A percentile compares a stretch with the other conserved stretches of the same genome.
Evolutionary conservation across 1,140 invertebrate genomes (phyloP).

Genomic region (Cherax destructor): DNA sequence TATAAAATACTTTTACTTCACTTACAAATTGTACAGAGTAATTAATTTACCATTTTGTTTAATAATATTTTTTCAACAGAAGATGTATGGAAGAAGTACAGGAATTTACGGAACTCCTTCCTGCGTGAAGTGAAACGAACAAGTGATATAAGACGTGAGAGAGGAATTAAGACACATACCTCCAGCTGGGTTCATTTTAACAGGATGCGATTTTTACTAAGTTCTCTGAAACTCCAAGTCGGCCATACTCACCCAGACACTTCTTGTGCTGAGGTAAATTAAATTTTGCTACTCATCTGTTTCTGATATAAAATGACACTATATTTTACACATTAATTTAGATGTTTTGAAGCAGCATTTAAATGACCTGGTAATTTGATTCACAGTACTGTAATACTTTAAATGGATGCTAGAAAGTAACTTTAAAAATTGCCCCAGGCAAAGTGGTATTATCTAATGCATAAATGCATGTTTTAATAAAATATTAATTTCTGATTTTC

Average conservation of each 20-base stretch:
- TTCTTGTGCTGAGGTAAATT: neutral
- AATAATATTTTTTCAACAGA: neutral
- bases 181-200: slow-evolving; percentile 24
- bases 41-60: neutral
- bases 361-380: no score
- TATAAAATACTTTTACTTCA: no score
- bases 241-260: neutral
- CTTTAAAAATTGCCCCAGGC: no score
- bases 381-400: no score
- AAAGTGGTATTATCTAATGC: no score
- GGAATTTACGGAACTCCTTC: slow-evolving; percentile 8
- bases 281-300: no score
- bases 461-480: no score
- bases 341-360: no score
- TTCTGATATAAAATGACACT: no score
- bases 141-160: neutral
- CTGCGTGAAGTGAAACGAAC: neutral
- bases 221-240: neutral
- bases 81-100: slow-evolving; percentile 21
- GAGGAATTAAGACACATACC: neutral
- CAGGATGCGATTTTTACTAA: neutral
- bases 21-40: neutral
- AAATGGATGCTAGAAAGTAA: no score
- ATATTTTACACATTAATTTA: no score
- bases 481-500: neutral